A percentile compares a stretch with the other conserved stretches of the same genome.
Evolutionary conservation across 2,113 vertebrate genomes (phyloP).

Genomic region (Chaetorhynchus papuensis): DNA sequence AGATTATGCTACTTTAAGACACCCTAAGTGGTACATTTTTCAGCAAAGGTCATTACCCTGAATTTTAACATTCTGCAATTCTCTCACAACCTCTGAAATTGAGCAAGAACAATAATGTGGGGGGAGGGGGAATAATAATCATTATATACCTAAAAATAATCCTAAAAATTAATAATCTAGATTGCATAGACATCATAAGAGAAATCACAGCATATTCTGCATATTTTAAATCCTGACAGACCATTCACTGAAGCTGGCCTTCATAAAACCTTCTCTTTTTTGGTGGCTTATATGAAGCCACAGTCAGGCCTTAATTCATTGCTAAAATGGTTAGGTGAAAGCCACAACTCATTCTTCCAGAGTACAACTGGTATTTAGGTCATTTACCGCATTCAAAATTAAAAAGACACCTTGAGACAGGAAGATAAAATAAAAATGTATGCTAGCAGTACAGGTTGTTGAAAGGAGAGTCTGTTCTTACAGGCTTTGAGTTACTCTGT

Average conservation of each 20-base stretch:
- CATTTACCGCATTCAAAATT: neutral
- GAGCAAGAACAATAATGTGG: neutral
- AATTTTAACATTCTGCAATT: neutral
- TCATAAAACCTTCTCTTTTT: neutral
- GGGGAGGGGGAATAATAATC: accelerated
- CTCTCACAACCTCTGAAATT: neutral
- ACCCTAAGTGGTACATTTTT: neutral
- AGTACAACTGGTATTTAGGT: neutral
- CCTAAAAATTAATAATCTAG: neutral
- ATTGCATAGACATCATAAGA: neutral
- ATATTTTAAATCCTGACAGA: neutral
- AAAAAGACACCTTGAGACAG: neutral
- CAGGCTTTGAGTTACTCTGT: neutral
- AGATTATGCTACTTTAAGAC: neutral
- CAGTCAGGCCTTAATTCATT: neutral
- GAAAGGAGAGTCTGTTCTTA: neutral
- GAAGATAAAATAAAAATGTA: neutral
- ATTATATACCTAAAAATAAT: neutral
- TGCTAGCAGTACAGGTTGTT: neutral
- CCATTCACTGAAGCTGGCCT: neutral
- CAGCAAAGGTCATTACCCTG: neutral
- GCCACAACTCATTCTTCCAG: neutral
- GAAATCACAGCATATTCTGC: neutral
- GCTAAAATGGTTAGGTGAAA: neutral
- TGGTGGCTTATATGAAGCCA: neutral